Percentiles rank a stretch among this genome's conserved stretches.
These are phyloP conservation scores for Calameuta idolon DNA, from an alignment of 2,888 invertebrate species.

Conservation along the genomic window DNA sequence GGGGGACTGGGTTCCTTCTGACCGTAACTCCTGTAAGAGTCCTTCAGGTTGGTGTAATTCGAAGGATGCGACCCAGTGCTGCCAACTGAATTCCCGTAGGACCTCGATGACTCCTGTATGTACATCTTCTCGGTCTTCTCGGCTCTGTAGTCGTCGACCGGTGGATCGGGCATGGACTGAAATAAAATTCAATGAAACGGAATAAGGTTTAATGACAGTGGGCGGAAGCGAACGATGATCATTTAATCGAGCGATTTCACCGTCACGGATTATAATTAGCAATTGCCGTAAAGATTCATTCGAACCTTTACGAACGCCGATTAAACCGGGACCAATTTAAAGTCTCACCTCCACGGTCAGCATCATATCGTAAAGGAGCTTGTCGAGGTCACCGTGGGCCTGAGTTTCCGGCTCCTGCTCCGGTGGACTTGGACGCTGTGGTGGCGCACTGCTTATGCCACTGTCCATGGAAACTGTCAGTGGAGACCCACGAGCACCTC, in stretches of 20 bases:
- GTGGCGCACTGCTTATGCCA: slow-evolving; percentile 80
- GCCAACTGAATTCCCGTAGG: slow-evolving; percentile 44
- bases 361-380: slow-evolving; percentile 87
- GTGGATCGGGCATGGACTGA: slow-evolving; percentile 64
- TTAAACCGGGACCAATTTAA: background rate
- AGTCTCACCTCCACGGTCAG: slow-evolving; percentile 88
- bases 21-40: slow-evolving; percentile 59
- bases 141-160: slow-evolving; percentile 55
- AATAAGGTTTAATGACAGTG: background rate
- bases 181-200: background rate
- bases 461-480: slow-evolving; percentile 92
- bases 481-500: slow-evolving; percentile 75
- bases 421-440: slow-evolving; percentile 63
- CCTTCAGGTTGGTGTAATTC: slow-evolving; percentile 60
- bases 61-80: slow-evolving; percentile 49
- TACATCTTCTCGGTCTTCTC: slow-evolving; percentile 57
- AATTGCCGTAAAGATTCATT: background rate
- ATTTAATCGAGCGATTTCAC: background rate
- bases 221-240: background rate
- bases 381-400: slow-evolving; percentile 82
- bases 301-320: background rate
- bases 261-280: background rate
- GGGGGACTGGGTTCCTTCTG: slow-evolving; percentile 57
- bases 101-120: slow-evolving; percentile 49
- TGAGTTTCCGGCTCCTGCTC: slow-evolving; percentile 57